phyloP scores from a whole-genome alignment of 2,797 vertebrate genomes.

The Fratercula arctica region DNA sequence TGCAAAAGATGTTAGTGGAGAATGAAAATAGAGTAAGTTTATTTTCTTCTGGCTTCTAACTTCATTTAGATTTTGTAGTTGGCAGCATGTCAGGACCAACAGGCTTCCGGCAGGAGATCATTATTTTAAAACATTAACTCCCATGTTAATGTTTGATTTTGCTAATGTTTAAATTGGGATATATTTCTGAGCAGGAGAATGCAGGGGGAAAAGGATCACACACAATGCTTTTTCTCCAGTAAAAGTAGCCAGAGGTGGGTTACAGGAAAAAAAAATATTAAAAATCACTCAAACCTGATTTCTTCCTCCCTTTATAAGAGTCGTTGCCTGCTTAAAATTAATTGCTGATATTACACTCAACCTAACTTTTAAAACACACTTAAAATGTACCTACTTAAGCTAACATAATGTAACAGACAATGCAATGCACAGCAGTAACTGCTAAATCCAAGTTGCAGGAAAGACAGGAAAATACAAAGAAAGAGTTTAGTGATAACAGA shows the following conservation, averaged over 20 bases:
- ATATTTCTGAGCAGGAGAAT: constrained; percentile 3
- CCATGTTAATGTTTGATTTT: constrained; percentile 57
- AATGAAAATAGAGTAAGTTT: constrained; percentile 31
- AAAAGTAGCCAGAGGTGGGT: not conserved
- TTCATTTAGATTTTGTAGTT: constrained; percentile 58
- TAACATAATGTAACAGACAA: not conserved
- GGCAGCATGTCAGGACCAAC: constrained; percentile 38
- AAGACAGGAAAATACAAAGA: not conserved
- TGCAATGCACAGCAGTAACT: not conserved
- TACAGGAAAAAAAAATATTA: not conserved
- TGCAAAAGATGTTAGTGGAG: not conserved
- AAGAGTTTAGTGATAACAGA: not conserved
- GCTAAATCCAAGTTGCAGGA: not conserved
- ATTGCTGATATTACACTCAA: not conserved
- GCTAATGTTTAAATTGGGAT: constrained; percentile 56
- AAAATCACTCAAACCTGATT: not conserved
- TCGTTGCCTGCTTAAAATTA: not conserved
- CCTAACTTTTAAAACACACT: not conserved
- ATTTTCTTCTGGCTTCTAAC: constrained; percentile 51
- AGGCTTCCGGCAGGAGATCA: constrained; percentile 52
- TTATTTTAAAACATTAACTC: constrained; percentile 63
- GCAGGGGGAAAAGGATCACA: constrained; percentile 6
- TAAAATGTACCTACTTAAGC: not conserved
- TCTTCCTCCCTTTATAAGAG: not conserved
- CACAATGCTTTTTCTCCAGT: not conserved